Evolutionary conservation across 2,797 vertebrate species (phyloP).

Genomic region (Sebastolobus altivelis): DNA sequence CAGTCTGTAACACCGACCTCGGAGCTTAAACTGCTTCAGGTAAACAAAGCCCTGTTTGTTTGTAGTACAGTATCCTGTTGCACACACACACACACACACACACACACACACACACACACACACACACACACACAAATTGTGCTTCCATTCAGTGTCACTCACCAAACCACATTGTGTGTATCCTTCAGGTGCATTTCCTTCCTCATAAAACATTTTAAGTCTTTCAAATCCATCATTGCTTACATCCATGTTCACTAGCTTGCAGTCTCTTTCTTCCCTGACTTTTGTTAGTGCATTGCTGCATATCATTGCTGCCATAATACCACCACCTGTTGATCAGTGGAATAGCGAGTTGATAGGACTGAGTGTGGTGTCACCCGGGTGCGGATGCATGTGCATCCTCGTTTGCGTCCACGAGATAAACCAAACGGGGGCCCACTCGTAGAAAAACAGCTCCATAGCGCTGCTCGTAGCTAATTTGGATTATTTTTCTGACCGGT

Average conservation of each 20-base stretch:
- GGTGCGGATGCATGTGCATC: background rate
- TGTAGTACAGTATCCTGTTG: background rate
- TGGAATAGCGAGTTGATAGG: rapidly evolving
- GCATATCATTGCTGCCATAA: background rate
- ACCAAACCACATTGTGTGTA: no score
- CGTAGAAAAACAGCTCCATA: no score
- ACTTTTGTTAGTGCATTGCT: background rate
- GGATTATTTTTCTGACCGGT: no score
- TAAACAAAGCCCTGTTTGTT: constrained; percentile 24
- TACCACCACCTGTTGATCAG: background rate
- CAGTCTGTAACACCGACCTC: constrained; percentile 9
- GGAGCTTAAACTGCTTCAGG: background rate
- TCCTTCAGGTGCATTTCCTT: background rate
- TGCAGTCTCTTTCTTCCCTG: background rate
- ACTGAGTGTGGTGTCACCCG: background rate
- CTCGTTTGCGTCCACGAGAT: no score
- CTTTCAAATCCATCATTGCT: background rate
- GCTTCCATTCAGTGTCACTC: background rate
- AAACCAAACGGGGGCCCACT: rapidly evolving
- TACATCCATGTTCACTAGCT: background rate
- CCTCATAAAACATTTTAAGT: background rate
- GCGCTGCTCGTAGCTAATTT: no score
- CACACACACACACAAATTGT: background rate
- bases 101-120: background rate
- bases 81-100: background rate